Evolutionary conservation across 2,888 invertebrate species (phyloP).

Genomic region (Leucophenga montana): DNA sequence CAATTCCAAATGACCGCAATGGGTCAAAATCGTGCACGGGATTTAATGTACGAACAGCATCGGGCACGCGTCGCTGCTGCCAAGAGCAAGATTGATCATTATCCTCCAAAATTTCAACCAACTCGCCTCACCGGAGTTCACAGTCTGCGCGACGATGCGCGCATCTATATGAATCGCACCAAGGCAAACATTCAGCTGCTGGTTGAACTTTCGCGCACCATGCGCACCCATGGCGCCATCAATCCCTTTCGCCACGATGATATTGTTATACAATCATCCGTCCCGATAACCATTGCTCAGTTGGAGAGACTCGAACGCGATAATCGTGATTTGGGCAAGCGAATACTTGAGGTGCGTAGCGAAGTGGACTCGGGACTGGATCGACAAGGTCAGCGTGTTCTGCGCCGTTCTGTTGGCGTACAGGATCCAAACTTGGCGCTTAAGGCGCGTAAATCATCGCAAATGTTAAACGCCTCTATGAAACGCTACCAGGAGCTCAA

Average conservation of each 20-base stretch:
- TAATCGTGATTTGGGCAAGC: constrained; percentile 43
- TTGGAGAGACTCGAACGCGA: constrained; percentile 45
- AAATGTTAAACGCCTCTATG: constrained; percentile 33
- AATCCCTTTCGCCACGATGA: constrained; percentile 46
- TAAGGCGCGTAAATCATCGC: constrained; percentile 9
- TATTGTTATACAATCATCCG: constrained; percentile 29
- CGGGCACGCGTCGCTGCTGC: constrained; percentile 40
- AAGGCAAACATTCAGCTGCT: constrained; percentile 49
- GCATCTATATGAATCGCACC: constrained; percentile 48
- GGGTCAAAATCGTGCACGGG: not conserved
- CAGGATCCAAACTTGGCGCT: not conserved
- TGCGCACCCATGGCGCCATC: constrained; percentile 50
- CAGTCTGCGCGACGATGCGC: constrained; percentile 45
- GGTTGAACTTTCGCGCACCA: constrained; percentile 39
- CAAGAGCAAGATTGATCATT: constrained; percentile 39
- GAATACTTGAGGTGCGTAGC: constrained; percentile 40
- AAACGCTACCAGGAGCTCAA: constrained; percentile 45
- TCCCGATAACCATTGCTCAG: constrained; percentile 25
- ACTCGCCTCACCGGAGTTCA: constrained; percentile 46
- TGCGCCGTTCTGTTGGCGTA: not conserved
- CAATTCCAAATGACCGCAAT: not conserved
- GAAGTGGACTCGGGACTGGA: constrained; percentile 47
- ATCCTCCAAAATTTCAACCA: constrained; percentile 44
- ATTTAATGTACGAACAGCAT: constrained; percentile 47
- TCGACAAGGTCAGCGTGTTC: not conserved